Conservation (phyloP, 1,140 invertebrate genomes). For the Anoplophora glabripennis region DNA sequence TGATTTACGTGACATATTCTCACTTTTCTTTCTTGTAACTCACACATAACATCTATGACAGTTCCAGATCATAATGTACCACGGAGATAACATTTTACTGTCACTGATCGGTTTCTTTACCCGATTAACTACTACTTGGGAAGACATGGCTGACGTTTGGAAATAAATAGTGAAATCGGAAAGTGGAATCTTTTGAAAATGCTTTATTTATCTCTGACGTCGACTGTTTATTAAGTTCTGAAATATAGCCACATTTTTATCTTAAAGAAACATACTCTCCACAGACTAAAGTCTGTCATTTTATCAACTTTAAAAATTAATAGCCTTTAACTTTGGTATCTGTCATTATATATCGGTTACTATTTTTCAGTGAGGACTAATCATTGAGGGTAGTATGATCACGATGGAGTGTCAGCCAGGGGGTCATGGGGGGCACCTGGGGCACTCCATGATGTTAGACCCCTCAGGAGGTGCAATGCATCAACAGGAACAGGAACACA, state of each 20-base stretch:
- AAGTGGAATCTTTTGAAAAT: no score
- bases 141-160: no score
- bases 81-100: conserved; percentile 5
- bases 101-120: neutral
- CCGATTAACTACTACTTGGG: no score
- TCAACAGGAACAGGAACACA: conserved; percentile 46
- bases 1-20: conserved; percentile 18
- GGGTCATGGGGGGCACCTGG: conserved; percentile 48
- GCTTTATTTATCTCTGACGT: no score
- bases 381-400: conserved; percentile 47
- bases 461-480: conserved; percentile 41
- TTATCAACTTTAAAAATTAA: no score
- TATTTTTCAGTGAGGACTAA: conserved; percentile 36
- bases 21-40: conserved; percentile 1
- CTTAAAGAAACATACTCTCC: no score
- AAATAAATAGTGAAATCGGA: no score
- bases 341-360: neutral
- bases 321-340: no score
- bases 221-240: no score
- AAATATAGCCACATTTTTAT: no score
- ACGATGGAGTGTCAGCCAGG: conserved; percentile 51
- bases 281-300: no score
- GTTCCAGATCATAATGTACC: conserved; percentile 1
- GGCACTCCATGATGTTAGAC: conserved; percentile 50
- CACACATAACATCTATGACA: conserved; percentile 7